phyloP scores from a whole-genome alignment of 2,888 invertebrate genomes.

The Pseudococcus viburni region DNA sequence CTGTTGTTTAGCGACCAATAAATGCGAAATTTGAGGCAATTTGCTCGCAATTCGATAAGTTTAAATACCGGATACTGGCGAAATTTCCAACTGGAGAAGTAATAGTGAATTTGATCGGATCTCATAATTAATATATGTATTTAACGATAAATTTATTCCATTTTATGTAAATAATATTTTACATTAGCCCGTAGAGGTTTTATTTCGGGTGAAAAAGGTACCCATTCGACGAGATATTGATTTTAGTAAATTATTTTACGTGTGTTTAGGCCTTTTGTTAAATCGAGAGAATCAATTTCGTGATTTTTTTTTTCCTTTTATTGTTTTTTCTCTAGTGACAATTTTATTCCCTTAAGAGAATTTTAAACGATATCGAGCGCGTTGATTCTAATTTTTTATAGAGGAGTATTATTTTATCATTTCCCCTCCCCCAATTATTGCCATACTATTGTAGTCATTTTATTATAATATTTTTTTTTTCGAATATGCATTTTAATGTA shows the following conservation, averaged over 20 bases:
- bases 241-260: slow-evolving; percentile 16
- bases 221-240: neutral
- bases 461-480: slow-evolving; percentile 27
- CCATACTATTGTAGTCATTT: slow-evolving; percentile 38
- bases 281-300: slow-evolving; percentile 24
- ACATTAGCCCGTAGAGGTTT: slow-evolving; percentile 5
- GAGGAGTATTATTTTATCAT: slow-evolving; percentile 7
- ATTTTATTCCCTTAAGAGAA: neutral
- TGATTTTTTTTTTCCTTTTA: slow-evolving; percentile 18
- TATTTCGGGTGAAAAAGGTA: neutral
- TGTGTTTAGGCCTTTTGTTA: neutral
- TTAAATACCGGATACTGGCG: neutral
- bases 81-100: neutral
- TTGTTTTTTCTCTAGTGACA: slow-evolving; percentile 1
- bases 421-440: neutral
- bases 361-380: slow-evolving; percentile 34
- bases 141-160: neutral
- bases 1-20: neutral
- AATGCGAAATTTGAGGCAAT: neutral
- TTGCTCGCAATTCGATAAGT: neutral
- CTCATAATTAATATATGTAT: slow-evolving; percentile 2
- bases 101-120: slow-evolving; percentile 13
- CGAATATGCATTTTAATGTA: slow-evolving; percentile 34
- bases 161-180: slow-evolving; percentile 1
- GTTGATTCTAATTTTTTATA: slow-evolving; percentile 14